phyloP scores from a whole-genome alignment of 2,888 invertebrate genomes.

The Rhingia campestris region DNA sequence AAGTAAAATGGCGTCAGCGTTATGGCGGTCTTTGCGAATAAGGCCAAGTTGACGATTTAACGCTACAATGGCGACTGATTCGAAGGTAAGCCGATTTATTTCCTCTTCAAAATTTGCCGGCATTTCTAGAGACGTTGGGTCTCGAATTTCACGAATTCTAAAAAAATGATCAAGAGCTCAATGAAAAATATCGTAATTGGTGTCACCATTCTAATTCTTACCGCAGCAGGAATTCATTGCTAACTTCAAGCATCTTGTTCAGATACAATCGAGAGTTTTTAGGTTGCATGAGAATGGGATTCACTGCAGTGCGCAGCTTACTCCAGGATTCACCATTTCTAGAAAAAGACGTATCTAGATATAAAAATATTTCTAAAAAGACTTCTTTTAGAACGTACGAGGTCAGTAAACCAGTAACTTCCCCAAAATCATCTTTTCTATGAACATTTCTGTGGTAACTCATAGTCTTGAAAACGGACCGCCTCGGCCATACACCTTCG shows the following conservation, averaged over 20 bases:
- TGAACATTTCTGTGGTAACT: slow-evolving; percentile 79
- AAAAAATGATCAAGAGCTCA: too few relatives aligned
- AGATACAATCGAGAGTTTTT: slow-evolving; percentile 83
- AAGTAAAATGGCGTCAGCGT: slow-evolving; percentile 53
- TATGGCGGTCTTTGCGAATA: slow-evolving; percentile 71
- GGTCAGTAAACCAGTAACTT: slow-evolving; percentile 73
- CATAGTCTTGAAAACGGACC: slow-evolving; percentile 80
- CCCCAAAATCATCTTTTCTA: slow-evolving; percentile 77
- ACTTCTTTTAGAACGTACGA: slow-evolving; percentile 14
- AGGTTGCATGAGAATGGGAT: slow-evolving; percentile 86
- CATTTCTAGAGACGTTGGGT: slow-evolving; percentile 79
- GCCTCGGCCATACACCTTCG: slow-evolving; percentile 72
- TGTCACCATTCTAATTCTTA: too few relatives aligned
- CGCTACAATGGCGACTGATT: slow-evolving; percentile 82
- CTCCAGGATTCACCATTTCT: not conserved
- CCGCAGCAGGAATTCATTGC: slow-evolving; percentile 76
- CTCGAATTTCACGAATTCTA: slow-evolving; percentile 79
- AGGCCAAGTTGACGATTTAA: slow-evolving; percentile 80
- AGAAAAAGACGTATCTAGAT: not conserved
- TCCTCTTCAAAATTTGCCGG: slow-evolving; percentile 83
- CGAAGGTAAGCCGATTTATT: slow-evolving; percentile 85
- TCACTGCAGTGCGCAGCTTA: slow-evolving; percentile 84
- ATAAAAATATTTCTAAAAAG: not conserved
- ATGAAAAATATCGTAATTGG: too few relatives aligned
- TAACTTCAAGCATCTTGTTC: slow-evolving; percentile 83